These are phyloP conservation scores for Ophion ventricosus DNA, from an alignment of 2,888 invertebrate genomes.

Conservation along the genomic window DNA sequence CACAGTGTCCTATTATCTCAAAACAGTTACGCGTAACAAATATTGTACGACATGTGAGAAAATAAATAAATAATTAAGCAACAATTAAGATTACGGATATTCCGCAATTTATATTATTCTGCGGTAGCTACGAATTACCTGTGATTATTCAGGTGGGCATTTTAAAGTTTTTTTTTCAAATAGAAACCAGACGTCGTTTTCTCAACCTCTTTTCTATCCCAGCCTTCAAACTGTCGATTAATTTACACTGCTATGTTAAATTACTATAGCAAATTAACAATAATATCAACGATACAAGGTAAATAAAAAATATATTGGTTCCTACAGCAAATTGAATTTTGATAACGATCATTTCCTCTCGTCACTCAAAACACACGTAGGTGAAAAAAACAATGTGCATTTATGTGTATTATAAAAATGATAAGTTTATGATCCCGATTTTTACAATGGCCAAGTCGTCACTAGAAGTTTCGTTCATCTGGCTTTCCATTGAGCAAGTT, in stretches of 20 bases:
- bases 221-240: too few relatives aligned
- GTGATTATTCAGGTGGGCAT: too few relatives aligned
- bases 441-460: conserved; percentile 72
- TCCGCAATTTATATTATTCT: neutral
- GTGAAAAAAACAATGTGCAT: conserved; percentile 5
- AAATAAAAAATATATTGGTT: conserved; percentile 51
- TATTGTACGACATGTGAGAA: neutral
- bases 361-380: neutral
- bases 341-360: neutral
- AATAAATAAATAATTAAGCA: neutral
- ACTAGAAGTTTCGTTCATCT: conserved; percentile 15
- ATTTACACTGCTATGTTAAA: too few relatives aligned
- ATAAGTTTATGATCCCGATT: conserved; percentile 59
- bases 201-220: too few relatives aligned
- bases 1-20: neutral
- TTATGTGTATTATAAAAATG: conserved; percentile 1
- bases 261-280: too few relatives aligned
- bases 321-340: conserved; percentile 10
- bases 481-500: conserved; percentile 67
- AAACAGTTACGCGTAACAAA: neutral
- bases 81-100: neutral
- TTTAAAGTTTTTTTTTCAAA: too few relatives aligned
- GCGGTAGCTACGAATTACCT: neutral
- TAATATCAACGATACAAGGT: neutral
- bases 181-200: too few relatives aligned